A percentile compares a stretch with the other conserved stretches of the same genome.
Evolutionary conservation across 2,888 invertebrate species (phyloP).

Genomic region (Uropetala carovei): DNA sequence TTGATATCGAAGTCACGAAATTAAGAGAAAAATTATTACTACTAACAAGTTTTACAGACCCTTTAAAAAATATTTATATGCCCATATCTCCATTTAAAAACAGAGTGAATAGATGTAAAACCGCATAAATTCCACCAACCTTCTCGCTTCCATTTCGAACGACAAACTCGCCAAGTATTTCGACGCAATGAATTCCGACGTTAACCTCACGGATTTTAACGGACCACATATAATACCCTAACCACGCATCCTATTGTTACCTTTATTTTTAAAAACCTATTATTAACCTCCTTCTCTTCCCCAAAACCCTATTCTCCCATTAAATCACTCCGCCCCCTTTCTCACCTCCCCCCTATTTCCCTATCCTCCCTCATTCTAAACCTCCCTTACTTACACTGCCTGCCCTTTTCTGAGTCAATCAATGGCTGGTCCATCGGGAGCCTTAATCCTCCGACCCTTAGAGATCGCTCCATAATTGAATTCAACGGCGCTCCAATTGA

Average conservation of each 20-base stretch:
- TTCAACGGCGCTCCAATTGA: constrained; percentile 40
- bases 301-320: not conserved
- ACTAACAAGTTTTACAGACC: too few species aligned
- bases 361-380: not conserved
- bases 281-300: not conserved
- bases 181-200: not conserved
- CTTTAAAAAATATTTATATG: too few species aligned
- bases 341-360: not conserved
- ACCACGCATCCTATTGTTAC: not conserved
- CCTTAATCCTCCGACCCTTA: constrained; percentile 37
- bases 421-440: constrained; percentile 24
- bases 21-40: too few species aligned
- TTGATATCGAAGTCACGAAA: too few species aligned
- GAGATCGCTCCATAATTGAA: constrained; percentile 45
- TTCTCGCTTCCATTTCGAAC: not conserved
- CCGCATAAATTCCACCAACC: too few species aligned
- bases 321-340: not conserved
- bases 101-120: too few species aligned
- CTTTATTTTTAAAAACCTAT: not conserved
- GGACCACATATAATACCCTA: not conserved
- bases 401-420: constrained; percentile 35
- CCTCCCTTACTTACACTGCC: constrained; percentile 6
- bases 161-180: not conserved
- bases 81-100: too few species aligned
- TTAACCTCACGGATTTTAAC: not conserved